These are phyloP conservation scores for Gambusia holbrooki DNA, from an alignment of 2,113 vertebrate species.

Conservation along the genomic window DNA sequence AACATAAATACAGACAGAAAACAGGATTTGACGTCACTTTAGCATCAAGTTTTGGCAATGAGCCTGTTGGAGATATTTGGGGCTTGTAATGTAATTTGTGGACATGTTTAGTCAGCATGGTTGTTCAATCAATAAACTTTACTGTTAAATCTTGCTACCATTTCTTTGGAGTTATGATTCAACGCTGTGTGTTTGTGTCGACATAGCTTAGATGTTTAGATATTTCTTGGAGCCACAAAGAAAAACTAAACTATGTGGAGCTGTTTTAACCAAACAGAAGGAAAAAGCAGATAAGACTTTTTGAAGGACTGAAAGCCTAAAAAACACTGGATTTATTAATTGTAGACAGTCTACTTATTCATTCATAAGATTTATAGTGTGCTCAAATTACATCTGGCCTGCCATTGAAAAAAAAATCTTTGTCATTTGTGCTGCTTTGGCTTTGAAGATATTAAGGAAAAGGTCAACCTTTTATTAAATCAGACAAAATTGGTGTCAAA, in stretches of 20 bases:
- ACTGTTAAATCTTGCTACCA: slow-evolving; percentile 51
- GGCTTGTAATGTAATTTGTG: slow-evolving; percentile 71
- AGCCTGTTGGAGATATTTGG: slow-evolving; percentile 16
- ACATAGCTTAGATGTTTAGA: not conserved
- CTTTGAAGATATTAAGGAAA: no score
- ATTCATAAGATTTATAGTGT: no score
- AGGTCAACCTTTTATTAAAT: no score
- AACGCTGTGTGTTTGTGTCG: not conserved
- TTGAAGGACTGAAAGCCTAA: no score
- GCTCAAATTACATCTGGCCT: no score
- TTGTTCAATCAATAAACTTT: slow-evolving; percentile 73
- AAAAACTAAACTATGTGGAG: not conserved
- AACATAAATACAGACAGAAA: slow-evolving; percentile 13
- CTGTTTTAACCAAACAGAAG: no score
- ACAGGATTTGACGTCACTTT: slow-evolving; percentile 31
- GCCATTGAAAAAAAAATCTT: no score
- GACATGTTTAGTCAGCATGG: slow-evolving; percentile 73
- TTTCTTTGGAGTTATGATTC: not conserved
- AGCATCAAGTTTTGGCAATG: slow-evolving; percentile 3
- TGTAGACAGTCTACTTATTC: no score
- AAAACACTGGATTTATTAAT: no score
- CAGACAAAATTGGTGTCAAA: no score
- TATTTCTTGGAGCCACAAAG: not conserved
- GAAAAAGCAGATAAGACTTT: no score
- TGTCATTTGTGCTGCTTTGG: no score